Evolutionary conservation across 2,797 vertebrate species (phyloP).

Genomic region (Borostomias antarcticus): DNA sequence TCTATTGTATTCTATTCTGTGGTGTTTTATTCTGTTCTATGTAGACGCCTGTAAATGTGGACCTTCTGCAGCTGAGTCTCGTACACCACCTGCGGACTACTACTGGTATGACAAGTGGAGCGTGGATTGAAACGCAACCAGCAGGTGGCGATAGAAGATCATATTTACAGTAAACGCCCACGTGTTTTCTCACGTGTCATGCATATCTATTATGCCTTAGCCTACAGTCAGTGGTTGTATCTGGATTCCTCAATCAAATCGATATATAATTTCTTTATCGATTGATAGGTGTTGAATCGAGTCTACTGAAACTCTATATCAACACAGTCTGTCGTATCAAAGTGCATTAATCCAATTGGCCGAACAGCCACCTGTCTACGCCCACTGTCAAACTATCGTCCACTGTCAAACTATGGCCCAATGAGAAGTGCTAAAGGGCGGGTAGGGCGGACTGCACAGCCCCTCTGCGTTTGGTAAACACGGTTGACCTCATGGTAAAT

Average conservation of each 20-base stretch:
- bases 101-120: not conserved
- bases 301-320: not conserved
- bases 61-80: too few relatives aligned
- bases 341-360: too few relatives aligned
- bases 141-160: constrained; percentile 19
- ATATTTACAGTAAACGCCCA: not conserved
- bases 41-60: not conserved
- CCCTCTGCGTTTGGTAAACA: constrained; percentile 52
- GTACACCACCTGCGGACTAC: too few relatives aligned
- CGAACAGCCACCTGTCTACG: not conserved
- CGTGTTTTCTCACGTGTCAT: not conserved
- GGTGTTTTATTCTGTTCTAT: too few relatives aligned
- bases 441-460: constrained; percentile 26
- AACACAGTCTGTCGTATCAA: too few relatives aligned
- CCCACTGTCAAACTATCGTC: not conserved
- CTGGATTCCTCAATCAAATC: not conserved
- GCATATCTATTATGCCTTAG: not conserved
- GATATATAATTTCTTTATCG: not conserved
- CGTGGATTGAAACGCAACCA: constrained; percentile 7
- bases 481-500: constrained; percentile 48
- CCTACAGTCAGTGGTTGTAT: too few relatives aligned
- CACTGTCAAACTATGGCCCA: constrained; percentile 24
- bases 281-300: not conserved
- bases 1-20: too few relatives aligned
- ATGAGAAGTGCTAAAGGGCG: constrained; percentile 33